Percentiles rank a stretch among this genome's conserved stretches.
phyloP scores from a whole-genome alignment of 2,113 vertebrate species.

The Vireo altiloquus region DNA sequence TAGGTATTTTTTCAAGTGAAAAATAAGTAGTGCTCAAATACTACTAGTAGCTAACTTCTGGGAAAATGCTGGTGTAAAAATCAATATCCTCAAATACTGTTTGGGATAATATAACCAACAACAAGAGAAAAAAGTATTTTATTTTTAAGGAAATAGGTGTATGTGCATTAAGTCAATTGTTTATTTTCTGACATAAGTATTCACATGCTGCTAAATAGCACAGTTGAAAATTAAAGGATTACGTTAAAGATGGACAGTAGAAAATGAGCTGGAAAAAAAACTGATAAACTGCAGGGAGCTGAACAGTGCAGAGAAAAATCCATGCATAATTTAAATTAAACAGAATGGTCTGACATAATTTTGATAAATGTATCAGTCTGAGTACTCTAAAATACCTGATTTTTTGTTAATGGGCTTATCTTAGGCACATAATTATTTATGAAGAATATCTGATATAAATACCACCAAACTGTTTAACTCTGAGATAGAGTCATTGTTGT shows the following conservation, averaged over 20 bases:
- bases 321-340: neutral
- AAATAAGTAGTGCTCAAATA: constrained; percentile 23
- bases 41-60: constrained; percentile 21
- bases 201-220: neutral
- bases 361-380: neutral
- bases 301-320: neutral
- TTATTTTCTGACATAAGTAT: neutral
- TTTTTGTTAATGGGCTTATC: neutral
- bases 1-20: constrained; percentile 12
- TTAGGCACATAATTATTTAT: neutral
- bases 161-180: neutral
- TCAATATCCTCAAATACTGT: neutral
- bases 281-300: neutral
- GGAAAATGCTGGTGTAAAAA: neutral
- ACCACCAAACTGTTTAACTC: neutral
- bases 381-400: neutral
- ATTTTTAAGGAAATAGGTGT: neutral
- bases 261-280: neutral
- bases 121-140: neutral
- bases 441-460: neutral
- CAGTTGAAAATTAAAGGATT: neutral
- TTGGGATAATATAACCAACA: neutral
- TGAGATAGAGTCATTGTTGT: neutral
- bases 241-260: neutral
- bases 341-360: neutral